Evolutionary conservation across 1,140 invertebrate species (phyloP).

Genomic region (Acyrthosiphon pisum): DNA sequence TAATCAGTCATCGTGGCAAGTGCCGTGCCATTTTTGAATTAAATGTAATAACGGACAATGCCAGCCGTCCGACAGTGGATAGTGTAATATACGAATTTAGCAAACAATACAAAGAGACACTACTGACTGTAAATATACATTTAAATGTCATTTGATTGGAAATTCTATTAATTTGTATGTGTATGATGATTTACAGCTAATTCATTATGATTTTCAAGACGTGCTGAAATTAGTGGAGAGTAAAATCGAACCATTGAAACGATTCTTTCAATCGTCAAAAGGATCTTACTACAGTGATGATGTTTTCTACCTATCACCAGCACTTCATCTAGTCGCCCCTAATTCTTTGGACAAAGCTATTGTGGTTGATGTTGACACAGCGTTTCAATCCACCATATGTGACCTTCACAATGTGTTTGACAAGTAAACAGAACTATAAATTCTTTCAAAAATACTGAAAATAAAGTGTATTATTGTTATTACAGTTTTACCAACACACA

Average conservation of each 20-base stretch:
- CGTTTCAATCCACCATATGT: constrained; percentile 75
- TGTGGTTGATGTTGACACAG: constrained; percentile 82
- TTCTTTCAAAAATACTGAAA: neutral
- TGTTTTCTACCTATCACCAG: constrained; percentile 82
- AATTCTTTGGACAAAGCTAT: constrained; percentile 70
- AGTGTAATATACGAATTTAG: neutral
- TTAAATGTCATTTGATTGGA: neutral
- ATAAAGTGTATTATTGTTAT: constrained; percentile 57
- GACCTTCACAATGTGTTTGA: constrained; percentile 75
- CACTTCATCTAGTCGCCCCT: constrained; percentile 75
- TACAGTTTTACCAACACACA: constrained; percentile 66
- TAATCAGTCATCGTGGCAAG: constrained; percentile 21
- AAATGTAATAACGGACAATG: constrained; percentile 34
- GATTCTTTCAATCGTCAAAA: constrained; percentile 78
- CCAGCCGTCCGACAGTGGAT: constrained; percentile 24
- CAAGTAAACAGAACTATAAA: constrained; percentile 64
- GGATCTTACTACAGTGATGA: constrained; percentile 84
- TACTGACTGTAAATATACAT: neutral
- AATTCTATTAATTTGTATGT: neutral
- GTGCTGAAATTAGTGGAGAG: constrained; percentile 70
- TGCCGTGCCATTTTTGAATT: constrained; percentile 1
- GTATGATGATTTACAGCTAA: constrained; percentile 63
- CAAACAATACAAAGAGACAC: constrained; percentile 15
- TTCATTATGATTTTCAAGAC: constrained; percentile 71
- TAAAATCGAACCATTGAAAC: constrained; percentile 74